A percentile compares a stretch with the other conserved stretches of the same genome.
Conservation (phyloP, 2,888 invertebrate genomes). For the Altica lythri region DNA sequence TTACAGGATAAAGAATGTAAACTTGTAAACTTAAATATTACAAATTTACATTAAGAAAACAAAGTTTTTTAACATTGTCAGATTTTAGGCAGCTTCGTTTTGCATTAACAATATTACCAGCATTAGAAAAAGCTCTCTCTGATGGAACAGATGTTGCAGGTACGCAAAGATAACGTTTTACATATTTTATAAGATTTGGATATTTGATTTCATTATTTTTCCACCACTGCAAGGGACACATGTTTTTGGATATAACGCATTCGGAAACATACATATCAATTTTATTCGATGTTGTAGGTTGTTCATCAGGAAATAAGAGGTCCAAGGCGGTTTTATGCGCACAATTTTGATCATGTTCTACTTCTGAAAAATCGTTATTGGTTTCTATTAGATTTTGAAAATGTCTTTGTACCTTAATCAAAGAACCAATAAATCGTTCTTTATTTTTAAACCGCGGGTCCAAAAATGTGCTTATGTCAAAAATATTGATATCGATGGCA, state of each 20-base stretch:
- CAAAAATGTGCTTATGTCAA: constrained; percentile 27
- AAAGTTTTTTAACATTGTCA: constrained; percentile 25
- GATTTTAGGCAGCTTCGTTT: constrained; percentile 24
- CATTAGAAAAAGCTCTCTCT: constrained; percentile 25
- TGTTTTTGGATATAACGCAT: constrained; percentile 19
- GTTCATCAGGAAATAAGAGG: constrained; percentile 24
- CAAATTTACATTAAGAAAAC: constrained; percentile 24
- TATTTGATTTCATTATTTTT: constrained; percentile 26
- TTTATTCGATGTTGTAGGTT: constrained; percentile 12
- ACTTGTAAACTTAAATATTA: no score
- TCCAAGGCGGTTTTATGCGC: constrained; percentile 28
- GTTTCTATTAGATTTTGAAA: constrained; percentile 20
- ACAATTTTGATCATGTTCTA: neutral
- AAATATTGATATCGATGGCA: constrained; percentile 9
- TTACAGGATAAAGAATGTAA: no score
- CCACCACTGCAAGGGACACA: constrained; percentile 27
- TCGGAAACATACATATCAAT: constrained; percentile 22
- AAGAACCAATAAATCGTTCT: constrained; percentile 25
- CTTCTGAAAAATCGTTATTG: neutral
- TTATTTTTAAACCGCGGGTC: constrained; percentile 31
- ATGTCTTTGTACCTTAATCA: constrained; percentile 16
- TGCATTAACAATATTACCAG: constrained; percentile 23
- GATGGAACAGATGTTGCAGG: constrained; percentile 16
- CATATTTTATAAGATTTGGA: constrained; percentile 19
- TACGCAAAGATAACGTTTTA: constrained; percentile 22